Conservation (phyloP, 37 sponge, comb jelly and placozoan species). For the Cladorhizidae sp. region DNA sequence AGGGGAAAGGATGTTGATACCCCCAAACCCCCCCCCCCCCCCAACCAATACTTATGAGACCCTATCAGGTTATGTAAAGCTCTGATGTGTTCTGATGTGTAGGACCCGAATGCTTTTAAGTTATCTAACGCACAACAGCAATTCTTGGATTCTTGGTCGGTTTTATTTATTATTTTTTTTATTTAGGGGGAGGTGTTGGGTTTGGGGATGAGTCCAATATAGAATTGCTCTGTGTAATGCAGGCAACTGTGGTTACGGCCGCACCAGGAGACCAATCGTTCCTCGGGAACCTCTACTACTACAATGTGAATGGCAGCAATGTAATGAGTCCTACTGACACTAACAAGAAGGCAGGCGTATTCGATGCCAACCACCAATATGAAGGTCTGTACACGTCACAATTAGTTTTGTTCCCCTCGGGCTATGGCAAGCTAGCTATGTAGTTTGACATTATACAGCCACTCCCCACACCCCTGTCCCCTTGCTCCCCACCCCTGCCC, state of each 20-base stretch:
- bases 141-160: background rate
- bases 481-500: background rate
- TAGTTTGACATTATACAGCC: background rate
- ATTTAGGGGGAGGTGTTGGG: no score
- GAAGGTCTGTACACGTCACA: background rate
- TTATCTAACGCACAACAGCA: no score
- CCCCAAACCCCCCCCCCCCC: no score
- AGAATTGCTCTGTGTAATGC: no score
- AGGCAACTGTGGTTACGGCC: background rate
- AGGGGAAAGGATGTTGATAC: no score
- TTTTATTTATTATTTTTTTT: background rate
- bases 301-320: background rate
- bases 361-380: no score
- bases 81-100: no score
- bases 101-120: no score
- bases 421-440: background rate
- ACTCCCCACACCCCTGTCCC: background rate
- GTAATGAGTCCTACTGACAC: background rate
- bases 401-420: background rate
- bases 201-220: no score
- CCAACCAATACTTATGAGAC: no score
- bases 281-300: background rate
- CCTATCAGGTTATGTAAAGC: no score
- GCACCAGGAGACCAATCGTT: background rate
- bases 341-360: no score